A percentile compares a stretch with the other conserved stretches of the same genome.
Conservation (phyloP, 2,113 vertebrate species). For the Scolopax mira region DNA sequence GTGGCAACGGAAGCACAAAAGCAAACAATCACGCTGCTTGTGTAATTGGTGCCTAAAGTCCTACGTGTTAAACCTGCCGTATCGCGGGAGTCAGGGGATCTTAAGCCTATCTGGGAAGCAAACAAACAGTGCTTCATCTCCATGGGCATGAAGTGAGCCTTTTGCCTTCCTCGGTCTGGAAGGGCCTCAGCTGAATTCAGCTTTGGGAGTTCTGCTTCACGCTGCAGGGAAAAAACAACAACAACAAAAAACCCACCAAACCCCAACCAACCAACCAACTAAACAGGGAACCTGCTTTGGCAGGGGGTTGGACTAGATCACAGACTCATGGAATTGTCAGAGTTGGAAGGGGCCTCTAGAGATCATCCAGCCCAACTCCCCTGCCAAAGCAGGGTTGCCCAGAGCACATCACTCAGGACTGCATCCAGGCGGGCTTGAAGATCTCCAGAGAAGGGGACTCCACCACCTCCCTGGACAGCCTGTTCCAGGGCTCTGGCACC, state of each 20-base stretch:
- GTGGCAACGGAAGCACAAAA: background rate
- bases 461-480: too few species aligned
- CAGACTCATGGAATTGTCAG: too few species aligned
- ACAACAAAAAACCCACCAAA: too few species aligned
- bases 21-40: background rate
- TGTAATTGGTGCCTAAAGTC: background rate
- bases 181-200: background rate
- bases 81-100: background rate
- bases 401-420: too few species aligned
- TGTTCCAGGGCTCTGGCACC: too few species aligned
- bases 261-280: background rate
- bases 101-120: background rate
- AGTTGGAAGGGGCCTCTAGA: too few species aligned
- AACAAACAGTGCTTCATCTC: background rate
- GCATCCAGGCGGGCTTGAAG: too few species aligned
- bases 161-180: background rate
- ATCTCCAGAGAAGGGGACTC: too few species aligned
- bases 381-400: too few species aligned
- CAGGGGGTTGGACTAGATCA: too few species aligned
- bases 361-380: too few species aligned
- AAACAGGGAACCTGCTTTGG: background rate
- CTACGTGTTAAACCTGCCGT: background rate
- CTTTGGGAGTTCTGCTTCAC: rapidly evolving
- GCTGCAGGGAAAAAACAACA: rapidly evolving
- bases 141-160: background rate